phyloP scores from a whole-genome alignment of 2,888 invertebrate species.

The Euzetes globulus region DNA sequence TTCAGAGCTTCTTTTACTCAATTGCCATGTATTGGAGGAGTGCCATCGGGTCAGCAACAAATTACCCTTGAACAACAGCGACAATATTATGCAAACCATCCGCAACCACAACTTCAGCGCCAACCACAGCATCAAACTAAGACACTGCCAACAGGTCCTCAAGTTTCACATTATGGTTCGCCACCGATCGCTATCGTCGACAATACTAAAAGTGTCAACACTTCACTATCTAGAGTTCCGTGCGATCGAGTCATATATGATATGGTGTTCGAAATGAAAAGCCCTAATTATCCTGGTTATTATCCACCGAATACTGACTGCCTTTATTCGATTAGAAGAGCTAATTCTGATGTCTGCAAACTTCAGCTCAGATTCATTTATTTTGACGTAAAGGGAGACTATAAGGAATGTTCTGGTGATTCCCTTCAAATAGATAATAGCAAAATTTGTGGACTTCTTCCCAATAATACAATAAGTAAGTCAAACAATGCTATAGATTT shows the following conservation, averaged over 20 bases:
- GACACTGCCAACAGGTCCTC: too few relatives aligned
- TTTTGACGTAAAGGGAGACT: constrained; percentile 42
- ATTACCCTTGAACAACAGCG: background rate
- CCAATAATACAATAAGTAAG: constrained; percentile 40
- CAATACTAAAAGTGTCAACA: background rate
- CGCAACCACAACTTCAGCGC: background rate
- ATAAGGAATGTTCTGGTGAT: constrained; percentile 39
- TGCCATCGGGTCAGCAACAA: constrained; percentile 27
- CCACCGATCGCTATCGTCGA: constrained; percentile 3
- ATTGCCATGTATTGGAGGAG: constrained; percentile 40
- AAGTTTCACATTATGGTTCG: constrained; percentile 1
- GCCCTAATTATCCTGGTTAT: constrained; percentile 41
- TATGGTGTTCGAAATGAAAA: constrained; percentile 39
- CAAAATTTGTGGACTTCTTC: constrained; percentile 42
- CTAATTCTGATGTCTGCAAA: constrained; percentile 40
- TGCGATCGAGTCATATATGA: constrained; percentile 36
- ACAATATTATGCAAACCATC: background rate
- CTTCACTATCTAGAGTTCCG: background rate
- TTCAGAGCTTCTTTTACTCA: constrained; percentile 42
- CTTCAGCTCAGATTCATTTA: constrained; percentile 41
- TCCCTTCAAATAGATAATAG: constrained; percentile 42
- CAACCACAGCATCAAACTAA: background rate
- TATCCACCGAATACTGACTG: constrained; percentile 40
- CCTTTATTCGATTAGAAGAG: constrained; percentile 40
- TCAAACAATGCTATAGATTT: constrained; percentile 15